Evolutionary conservation across 2,113 vertebrate species (phyloP).

Genomic region (Arvicanthis niloticus): DNA sequence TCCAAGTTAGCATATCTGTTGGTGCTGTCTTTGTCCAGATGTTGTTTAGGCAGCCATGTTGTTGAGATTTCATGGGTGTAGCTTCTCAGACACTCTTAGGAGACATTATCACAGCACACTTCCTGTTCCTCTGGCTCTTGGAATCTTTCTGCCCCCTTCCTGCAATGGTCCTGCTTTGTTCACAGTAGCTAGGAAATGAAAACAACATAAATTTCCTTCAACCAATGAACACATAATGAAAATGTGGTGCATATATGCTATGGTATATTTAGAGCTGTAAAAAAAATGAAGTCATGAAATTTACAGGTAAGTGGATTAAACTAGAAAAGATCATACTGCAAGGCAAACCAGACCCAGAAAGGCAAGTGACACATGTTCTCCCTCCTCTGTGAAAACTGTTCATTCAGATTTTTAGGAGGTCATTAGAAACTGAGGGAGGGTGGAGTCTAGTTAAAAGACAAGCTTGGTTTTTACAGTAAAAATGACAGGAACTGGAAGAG

Average conservation of each 20-base stretch:
- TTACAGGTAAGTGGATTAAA: background rate
- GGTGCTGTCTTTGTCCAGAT: background rate
- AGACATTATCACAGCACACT: background rate
- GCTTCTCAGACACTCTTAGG: background rate
- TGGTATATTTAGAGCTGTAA: background rate
- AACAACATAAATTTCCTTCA: background rate
- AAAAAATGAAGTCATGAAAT: background rate
- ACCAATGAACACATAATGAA: background rate
- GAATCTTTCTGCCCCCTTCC: background rate
- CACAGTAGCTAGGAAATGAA: background rate
- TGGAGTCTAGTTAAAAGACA: constrained; percentile 1
- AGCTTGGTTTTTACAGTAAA: background rate
- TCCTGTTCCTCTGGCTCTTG: background rate
- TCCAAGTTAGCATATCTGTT: background rate
- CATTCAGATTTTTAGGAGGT: background rate
- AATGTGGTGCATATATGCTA: background rate
- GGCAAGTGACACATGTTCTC: too few species aligned
- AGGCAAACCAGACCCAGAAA: background rate
- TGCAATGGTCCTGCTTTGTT: background rate
- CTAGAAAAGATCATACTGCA: background rate
- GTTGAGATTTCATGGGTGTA: background rate
- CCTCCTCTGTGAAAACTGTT: background rate
- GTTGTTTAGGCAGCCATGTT: background rate
- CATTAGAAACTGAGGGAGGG: background rate
- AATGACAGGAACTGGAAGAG: background rate